Evolutionary conservation across 2,113 vertebrate species (phyloP).

Genomic region (Leuciscus idus): DNA sequence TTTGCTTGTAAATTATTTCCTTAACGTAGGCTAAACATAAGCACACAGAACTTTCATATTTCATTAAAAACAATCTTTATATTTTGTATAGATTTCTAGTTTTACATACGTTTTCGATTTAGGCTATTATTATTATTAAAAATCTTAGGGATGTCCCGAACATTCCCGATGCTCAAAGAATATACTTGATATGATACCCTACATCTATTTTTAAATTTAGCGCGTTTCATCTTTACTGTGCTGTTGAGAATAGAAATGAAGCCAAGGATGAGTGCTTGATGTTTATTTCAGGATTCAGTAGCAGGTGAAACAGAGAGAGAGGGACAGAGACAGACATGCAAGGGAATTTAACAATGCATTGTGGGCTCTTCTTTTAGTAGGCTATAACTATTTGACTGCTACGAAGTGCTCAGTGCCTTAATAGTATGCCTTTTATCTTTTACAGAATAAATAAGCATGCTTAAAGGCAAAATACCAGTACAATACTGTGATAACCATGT

Average conservation of each 20-base stretch:
- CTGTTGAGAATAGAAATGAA: constrained; percentile 36
- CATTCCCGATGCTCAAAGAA: not conserved
- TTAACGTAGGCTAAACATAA: not conserved
- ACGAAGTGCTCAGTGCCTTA: not conserved
- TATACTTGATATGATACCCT: not conserved
- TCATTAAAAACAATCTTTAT: not conserved
- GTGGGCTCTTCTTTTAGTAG: not conserved
- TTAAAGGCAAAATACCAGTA: not conserved
- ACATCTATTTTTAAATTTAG: constrained; percentile 24
- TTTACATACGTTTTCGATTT: not conserved
- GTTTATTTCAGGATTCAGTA: constrained; percentile 21
- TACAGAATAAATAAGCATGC: not conserved
- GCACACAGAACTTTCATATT: not conserved
- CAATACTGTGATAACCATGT: not conserved
- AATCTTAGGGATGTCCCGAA: not conserved
- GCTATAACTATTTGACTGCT: not conserved
- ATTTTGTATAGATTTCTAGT: not conserved
- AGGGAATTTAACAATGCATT: constrained; percentile 5
- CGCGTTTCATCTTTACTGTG: constrained; percentile 12
- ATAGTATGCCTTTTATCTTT: not conserved
- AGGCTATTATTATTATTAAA: not conserved
- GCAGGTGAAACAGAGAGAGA: constrained; percentile 30
- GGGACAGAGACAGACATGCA: not conserved
- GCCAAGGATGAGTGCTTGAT: constrained; percentile 21
- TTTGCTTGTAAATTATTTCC: not conserved